Evolutionary conservation across 1,140 invertebrate genomes (phyloP), one percentile per base, ranked within the genome.

Genomic region (Spodoptera frugiperda): DNA sequence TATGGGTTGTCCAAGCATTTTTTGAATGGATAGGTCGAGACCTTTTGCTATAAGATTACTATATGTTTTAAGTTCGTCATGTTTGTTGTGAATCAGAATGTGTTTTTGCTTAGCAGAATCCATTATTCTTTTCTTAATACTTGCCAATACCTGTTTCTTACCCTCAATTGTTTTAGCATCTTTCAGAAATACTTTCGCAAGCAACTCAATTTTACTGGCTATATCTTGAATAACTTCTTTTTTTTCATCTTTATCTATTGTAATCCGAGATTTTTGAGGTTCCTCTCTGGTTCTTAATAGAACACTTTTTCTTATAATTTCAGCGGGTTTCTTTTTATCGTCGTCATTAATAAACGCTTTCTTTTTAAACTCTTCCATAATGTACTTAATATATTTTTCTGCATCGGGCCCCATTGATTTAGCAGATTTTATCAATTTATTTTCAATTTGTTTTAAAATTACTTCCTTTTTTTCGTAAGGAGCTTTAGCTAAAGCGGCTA

Each of bases 341-440:
- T 55, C 12, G 1, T 2, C 0, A 6, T 21, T 14, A 8, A 19
- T 4, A 12, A 17, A 19, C 2, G 21, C 68, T 49, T 74, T 85
- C 48, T 68, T 53, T 79, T 82, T 85, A 59, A 87, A 78, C 19
- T 80, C 78, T 44, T 84, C 55, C 84, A 87, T 87, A 44, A 87
- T 82, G 19, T 84, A 67, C 53, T 78, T 75, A 3, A 85, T 61
- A 71, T 85, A 84, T 72, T 85, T 85, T 12, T 82, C 67, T 10
- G 75, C 81, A 48, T 82, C 75, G 3, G 39, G 9, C 0, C 84
- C 81, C 21, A 84, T 76, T 55, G 59, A 10, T 10, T 33, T 53
- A 0, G 82, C 80, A 21, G 83, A 79, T 63, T 74, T 79, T 72
- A 63, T 80, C 46, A 88, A 71, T 76, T 83, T 87, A 15, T 76